Evolutionary conservation across 2,888 invertebrate genomes (phyloP).

Genomic region (Mythimna pallens): DNA sequence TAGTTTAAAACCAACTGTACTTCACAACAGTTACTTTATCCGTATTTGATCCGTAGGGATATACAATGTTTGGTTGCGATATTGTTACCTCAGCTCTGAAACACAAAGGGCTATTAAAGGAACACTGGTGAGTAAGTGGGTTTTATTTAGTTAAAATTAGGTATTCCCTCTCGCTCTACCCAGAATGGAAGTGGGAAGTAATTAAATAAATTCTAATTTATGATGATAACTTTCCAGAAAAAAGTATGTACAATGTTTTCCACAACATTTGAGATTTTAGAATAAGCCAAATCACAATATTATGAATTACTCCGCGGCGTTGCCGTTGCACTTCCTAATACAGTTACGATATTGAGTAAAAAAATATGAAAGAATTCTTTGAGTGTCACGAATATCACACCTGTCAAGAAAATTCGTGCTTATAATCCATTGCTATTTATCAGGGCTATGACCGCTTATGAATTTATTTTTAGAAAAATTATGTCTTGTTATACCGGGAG

Average conservation of each 20-base stretch:
- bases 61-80: neutral
- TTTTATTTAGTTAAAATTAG: too few species aligned
- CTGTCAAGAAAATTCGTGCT: slow-evolving; percentile 40
- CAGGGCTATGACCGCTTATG: slow-evolving; percentile 49
- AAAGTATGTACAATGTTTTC: neutral
- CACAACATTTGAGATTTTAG: neutral
- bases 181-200: too few species aligned
- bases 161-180: too few species aligned
- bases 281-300: neutral
- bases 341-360: slow-evolving; percentile 26
- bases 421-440: slow-evolving; percentile 30
- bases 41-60: neutral
- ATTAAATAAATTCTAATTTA: too few species aligned
- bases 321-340: slow-evolving; percentile 15
- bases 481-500: slow-evolving; percentile 27
- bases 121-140: too few species aligned
- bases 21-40: slow-evolving; percentile 2
- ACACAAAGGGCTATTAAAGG: too few species aligned
- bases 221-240: too few species aligned
- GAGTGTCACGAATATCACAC: slow-evolving; percentile 39
- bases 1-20: slow-evolving; percentile 20
- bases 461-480: slow-evolving; percentile 33
- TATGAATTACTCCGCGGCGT: neutral
- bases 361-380: slow-evolving; percentile 21
- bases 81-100: too few species aligned